phyloP scores from a whole-genome alignment of 2,797 vertebrate genomes.

The Poecilia wingei region DNA sequence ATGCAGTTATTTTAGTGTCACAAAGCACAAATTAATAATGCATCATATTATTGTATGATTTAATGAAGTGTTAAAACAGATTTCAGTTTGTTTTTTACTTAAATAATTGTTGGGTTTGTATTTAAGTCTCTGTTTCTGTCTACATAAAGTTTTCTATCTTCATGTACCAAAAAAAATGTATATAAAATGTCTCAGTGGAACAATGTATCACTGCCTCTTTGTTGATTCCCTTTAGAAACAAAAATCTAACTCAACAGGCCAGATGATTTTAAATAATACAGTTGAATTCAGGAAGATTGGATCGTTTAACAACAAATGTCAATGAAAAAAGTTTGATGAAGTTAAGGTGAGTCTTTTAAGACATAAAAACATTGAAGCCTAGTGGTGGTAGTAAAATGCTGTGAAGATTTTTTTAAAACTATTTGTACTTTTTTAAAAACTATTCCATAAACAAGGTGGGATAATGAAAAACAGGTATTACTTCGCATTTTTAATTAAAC shows the following conservation, averaged over 20 bases:
- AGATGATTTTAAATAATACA: not conserved
- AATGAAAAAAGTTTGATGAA: not conserved
- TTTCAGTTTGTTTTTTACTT: conserved; percentile 74
- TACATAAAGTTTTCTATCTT: conserved; percentile 74
- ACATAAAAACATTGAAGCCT: not conserved
- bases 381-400: not conserved
- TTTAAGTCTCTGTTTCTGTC: conserved; percentile 80
- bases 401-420: not conserved
- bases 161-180: conserved; percentile 82
- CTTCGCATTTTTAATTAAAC: not conserved
- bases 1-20: not conserved
- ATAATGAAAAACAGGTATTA: not conserved
- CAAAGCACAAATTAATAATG: conserved; percentile 28
- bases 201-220: conserved; percentile 33
- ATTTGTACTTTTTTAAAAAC: not conserved
- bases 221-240: not conserved
- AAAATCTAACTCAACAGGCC: conserved; percentile 5
- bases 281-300: not conserved
- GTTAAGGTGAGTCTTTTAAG: not conserved
- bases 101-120: conserved; percentile 76
- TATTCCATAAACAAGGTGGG: not conserved
- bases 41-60: conserved; percentile 41
- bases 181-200: conserved; percentile 71
- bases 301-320: not conserved
- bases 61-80: conserved; percentile 54